A percentile compares a stretch with the other conserved stretches of the same genome.
Conservation (phyloP, 2,797 vertebrate species). For the Chrosomus eos region DNA sequence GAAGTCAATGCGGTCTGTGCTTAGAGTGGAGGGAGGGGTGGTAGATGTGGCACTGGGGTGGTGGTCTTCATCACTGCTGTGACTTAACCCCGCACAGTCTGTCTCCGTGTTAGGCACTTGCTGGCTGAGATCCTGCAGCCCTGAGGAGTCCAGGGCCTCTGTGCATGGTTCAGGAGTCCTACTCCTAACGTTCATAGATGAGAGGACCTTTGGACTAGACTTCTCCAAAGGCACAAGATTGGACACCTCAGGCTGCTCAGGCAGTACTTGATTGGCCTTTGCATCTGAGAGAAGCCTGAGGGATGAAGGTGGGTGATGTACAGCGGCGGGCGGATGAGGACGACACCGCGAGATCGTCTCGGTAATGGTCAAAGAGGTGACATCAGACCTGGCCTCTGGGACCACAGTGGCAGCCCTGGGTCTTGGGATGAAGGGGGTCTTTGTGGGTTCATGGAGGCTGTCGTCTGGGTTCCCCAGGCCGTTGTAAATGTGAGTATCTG, state of each 20-base stretch:
- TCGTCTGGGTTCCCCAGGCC: conserved; percentile 71
- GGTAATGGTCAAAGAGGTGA: conserved; percentile 64
- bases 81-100: conserved; percentile 54
- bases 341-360: conserved; percentile 61
- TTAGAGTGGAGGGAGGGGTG: conserved; percentile 67
- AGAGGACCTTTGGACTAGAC: conserved; percentile 31
- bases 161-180: conserved; percentile 63
- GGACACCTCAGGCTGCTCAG: conserved; percentile 43
- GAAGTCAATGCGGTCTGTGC: conserved; percentile 92
- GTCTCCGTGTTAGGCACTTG: conserved; percentile 62
- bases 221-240: conserved; percentile 63
- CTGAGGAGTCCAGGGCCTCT: conserved; percentile 41
- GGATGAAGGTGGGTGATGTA: conserved; percentile 70
- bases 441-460: conserved; percentile 41
- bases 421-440: conserved; percentile 75
- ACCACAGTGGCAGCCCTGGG: conserved; percentile 85
- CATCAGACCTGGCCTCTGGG: conserved; percentile 78
- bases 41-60: conserved; percentile 67
- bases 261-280: conserved; percentile 67
- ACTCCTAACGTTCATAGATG: conserved; percentile 40
- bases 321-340: conserved; percentile 70
- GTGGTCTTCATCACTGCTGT: conserved; percentile 58
- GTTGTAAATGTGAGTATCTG: conserved; percentile 61
- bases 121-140: conserved; percentile 66
- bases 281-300: conserved; percentile 67